Evolutionary conservation across 1,140 invertebrate species (phyloP), one percentile per base, ranked within the genome.

Genomic region (Hirudo medicinalis): DNA sequence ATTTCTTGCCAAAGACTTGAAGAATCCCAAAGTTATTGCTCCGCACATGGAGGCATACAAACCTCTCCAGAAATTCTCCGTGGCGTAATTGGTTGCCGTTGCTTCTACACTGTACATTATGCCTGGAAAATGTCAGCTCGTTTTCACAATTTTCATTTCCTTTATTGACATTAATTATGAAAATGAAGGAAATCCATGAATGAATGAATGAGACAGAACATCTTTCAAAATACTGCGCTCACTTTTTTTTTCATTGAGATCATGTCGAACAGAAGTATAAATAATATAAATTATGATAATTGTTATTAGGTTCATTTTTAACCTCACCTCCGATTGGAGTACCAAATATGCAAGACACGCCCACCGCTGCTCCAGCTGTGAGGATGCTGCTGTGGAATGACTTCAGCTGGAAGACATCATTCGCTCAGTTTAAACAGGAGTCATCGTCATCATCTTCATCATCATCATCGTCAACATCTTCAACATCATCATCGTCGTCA

Each of bases 31-130:
- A 77, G 95, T 89, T 3, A 94, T 92, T 0, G 96, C 95, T 53
- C 94, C 92, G 81, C 92, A 96, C 1, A 96, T 94, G 11, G 96
- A 94, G 0, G 94, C 89, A 79, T 98, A 99, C 82, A 99, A 99
- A 0, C 94, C 95, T 71, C 96, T 84, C 95, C 95, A 99, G 80
- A 99, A 99, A 79, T 98, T 99, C 71, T 94, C 85, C 0, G 98
- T 93, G 8, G 95, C 94, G 82, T 99, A 99, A 80, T 97, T 99
- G 0, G 94, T 94, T 0, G 94, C 94, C 40, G 96, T 99, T 82
- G 98, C 95, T 86, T 99, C 96, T 74, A 99, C 98, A 77, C 93
- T 97, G 82, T 98, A 99, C 25, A 99, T 84, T 0, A 99, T 95
- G 78, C 95, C 91, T 89, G 77, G 57, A 63, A n/a, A 25, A 20